phyloP scores from a whole-genome alignment of 2,888 invertebrate species.

The Meta bourneti region DNA sequence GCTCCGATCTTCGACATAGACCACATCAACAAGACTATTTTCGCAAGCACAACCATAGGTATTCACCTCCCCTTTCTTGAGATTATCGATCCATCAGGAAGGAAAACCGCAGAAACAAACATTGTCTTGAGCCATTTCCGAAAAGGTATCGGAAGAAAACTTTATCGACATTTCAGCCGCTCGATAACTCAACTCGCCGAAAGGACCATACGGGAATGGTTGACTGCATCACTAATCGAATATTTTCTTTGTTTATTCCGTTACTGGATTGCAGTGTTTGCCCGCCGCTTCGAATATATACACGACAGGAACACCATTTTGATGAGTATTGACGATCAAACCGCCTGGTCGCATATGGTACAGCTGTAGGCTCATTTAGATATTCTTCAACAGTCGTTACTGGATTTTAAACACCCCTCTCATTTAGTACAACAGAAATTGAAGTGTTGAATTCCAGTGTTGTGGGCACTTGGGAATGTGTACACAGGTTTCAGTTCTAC shows the following conservation, averaged over 20 bases:
- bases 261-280: slow-evolving; percentile 9
- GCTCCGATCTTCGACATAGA: slow-evolving; percentile 17
- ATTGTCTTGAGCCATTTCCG: not conserved
- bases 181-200: slow-evolving; percentile 49
- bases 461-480: slow-evolving; percentile 8
- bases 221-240: slow-evolving; percentile 7
- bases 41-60: slow-evolving; percentile 10
- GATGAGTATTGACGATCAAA: slow-evolving; percentile 24
- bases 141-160: slow-evolving; percentile 31
- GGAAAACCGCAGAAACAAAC: not conserved
- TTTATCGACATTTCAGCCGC: slow-evolving; percentile 41
- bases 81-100: slow-evolving; percentile 3
- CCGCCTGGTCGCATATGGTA: not conserved
- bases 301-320: slow-evolving; percentile 14
- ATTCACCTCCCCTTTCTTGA: not conserved
- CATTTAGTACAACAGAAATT: not conserved
- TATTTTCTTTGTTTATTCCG: slow-evolving; percentile 9
- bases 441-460: not conserved
- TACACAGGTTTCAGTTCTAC: not conserved
- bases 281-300: not conserved
- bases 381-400: not conserved
- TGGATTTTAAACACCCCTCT: not conserved
- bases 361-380: not conserved
- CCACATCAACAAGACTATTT: slow-evolving; percentile 7
- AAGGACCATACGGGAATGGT: not conserved